Conservation (phyloP, 1,140 invertebrate genomes). For the Eufriesea mexicana region DNA sequence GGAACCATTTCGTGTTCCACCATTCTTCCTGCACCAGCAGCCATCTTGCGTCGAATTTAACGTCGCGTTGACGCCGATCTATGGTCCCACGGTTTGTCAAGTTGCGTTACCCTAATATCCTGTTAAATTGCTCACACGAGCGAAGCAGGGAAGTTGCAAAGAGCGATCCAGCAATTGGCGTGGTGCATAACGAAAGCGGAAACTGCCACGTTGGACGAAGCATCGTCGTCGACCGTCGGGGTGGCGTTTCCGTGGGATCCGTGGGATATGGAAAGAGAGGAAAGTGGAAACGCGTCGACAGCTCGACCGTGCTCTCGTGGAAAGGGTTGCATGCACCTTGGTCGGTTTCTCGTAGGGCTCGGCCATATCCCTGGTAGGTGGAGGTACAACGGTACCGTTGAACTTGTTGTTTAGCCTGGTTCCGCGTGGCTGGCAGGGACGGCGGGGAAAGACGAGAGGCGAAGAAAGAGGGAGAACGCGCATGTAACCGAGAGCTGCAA, state of each 20-base stretch:
- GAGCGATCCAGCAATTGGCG: too few relatives aligned
- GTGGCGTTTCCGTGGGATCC: slow-evolving; percentile 3
- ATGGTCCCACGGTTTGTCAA: too few relatives aligned
- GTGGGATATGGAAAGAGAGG: slow-evolving; percentile 34
- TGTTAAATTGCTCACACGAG: not conserved
- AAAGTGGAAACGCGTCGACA: slow-evolving; percentile 33
- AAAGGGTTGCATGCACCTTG: slow-evolving; percentile 60
- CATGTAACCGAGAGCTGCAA: slow-evolving; percentile 1
- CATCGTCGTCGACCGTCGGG: not conserved
- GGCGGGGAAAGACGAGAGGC: slow-evolving; percentile 20
- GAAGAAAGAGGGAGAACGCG: slow-evolving; percentile 28
- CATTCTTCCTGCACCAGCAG: too few relatives aligned
- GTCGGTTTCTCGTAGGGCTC: slow-evolving; percentile 55
- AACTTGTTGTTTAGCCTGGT: slow-evolving; percentile 73
- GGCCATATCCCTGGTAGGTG: slow-evolving; percentile 55
- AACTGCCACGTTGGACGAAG: not conserved
- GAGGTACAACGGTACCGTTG: slow-evolving; percentile 64
- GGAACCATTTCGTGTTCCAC: too few relatives aligned
- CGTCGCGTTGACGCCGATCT: not conserved
- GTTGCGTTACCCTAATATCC: not conserved
- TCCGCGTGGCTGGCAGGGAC: slow-evolving; percentile 58
- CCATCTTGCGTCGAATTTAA: not conserved
- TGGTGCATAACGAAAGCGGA: not conserved
- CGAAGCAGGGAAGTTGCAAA: not conserved
- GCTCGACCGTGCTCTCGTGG: slow-evolving; percentile 32